Evolutionary conservation across 1,140 invertebrate genomes (phyloP).

Genomic region (Ceratosolen solmsi): DNA sequence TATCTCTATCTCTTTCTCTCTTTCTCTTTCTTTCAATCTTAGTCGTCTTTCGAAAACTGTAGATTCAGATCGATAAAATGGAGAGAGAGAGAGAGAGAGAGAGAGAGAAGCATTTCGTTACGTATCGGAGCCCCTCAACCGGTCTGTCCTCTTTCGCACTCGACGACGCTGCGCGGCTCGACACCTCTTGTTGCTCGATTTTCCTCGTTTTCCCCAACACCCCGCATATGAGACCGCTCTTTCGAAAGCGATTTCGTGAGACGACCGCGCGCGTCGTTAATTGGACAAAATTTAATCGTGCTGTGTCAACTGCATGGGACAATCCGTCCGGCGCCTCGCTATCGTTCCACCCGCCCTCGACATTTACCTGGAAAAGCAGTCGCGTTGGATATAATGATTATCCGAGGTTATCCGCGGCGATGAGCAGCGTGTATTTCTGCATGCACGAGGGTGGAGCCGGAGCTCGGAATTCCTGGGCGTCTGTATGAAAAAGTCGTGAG

Average conservation of each 20-base stretch:
- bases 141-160: conserved; percentile 28
- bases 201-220: conserved; percentile 13
- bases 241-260: neutral
- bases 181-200: conserved; percentile 18
- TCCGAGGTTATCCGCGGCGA: too few species aligned
- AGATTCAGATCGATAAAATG: conserved; percentile 44
- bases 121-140: conserved; percentile 8
- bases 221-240: neutral
- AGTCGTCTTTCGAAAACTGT: neutral
- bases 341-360: conserved; percentile 12
- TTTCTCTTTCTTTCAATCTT: neutral
- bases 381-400: too few species aligned
- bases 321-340: conserved; percentile 10
- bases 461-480: too few species aligned
- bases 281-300: conserved; percentile 38
- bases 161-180: neutral
- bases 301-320: neutral
- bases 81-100: neutral
- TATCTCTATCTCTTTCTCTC: conserved; percentile 1
- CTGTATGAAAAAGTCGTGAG: too few species aligned
- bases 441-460: too few species aligned
- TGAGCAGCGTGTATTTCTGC: too few species aligned
- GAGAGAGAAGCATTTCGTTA: conserved; percentile 21
- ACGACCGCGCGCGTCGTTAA: conserved; percentile 24
- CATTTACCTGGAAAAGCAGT: neutral